phyloP scores from a whole-genome alignment of 2,888 invertebrate species.

The Ormia ochracea region DNA sequence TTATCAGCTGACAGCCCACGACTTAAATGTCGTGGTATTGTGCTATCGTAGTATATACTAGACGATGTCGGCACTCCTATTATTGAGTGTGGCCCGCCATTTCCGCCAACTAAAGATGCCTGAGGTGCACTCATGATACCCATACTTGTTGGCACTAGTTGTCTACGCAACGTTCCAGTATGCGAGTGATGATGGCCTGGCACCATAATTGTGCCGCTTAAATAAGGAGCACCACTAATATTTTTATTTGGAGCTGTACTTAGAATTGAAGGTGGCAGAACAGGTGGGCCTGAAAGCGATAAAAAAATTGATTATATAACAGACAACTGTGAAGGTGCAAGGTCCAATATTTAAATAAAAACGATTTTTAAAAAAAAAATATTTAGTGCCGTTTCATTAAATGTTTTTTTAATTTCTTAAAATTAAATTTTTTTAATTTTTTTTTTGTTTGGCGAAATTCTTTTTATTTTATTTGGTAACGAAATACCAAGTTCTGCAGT shows the following conservation, averaged over 20 bases:
- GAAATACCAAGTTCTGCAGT: too few species aligned
- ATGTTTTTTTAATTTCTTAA: too few species aligned
- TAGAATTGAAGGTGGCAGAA: slow-evolving; percentile 69
- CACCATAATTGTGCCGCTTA: slow-evolving; percentile 73
- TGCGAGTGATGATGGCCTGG: slow-evolving; percentile 73
- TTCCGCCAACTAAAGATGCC: slow-evolving; percentile 65
- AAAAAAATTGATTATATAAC: background rate
- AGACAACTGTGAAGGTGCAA: too few species aligned
- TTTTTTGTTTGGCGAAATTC: too few species aligned
- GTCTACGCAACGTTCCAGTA: slow-evolving; percentile 72
- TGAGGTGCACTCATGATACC: slow-evolving; percentile 68
- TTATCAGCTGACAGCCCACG: slow-evolving; percentile 72
- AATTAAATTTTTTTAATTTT: too few species aligned
- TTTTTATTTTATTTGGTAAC: too few species aligned
- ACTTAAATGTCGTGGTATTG: slow-evolving; percentile 72
- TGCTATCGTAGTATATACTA: slow-evolving; percentile 73
- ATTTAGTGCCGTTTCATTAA: too few species aligned
- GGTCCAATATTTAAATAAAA: too few species aligned
- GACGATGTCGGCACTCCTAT: slow-evolving; percentile 67
- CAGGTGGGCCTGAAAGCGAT: slow-evolving; percentile 67
- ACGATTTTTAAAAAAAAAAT: too few species aligned
- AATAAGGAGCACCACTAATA: slow-evolving; percentile 68
- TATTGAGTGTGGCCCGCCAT: slow-evolving; percentile 64
- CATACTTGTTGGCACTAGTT: slow-evolving; percentile 73
- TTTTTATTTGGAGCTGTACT: slow-evolving; percentile 70